Conservation (phyloP, 2,797 vertebrate species). For the Staurois parvus region DNA sequence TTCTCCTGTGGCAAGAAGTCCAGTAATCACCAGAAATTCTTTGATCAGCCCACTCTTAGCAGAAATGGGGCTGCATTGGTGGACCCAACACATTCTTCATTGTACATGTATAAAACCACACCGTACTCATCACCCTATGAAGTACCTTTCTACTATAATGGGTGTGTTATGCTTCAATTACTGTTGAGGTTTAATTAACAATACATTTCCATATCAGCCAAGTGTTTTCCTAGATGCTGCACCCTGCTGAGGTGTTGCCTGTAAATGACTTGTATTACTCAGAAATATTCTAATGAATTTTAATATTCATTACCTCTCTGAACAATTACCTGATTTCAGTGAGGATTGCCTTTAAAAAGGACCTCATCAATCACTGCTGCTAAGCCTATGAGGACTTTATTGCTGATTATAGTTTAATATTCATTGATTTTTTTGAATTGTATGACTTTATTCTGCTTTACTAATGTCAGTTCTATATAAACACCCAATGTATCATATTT, state of each 20-base stretch:
- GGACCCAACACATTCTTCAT: too few species aligned
- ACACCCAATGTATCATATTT: too few species aligned
- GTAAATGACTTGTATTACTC: not conserved
- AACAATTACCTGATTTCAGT: not conserved
- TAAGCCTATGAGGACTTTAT: too few species aligned
- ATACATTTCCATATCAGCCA: conserved; percentile 30
- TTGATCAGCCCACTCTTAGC: too few species aligned
- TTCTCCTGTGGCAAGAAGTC: too few species aligned
- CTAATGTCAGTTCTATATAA: too few species aligned
- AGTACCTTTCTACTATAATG: not conserved
- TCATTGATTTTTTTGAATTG: too few species aligned
- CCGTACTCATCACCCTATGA: not conserved
- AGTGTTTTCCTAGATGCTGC: not conserved
- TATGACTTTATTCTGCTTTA: too few species aligned
- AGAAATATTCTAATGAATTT: not conserved
- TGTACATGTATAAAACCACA: not conserved
- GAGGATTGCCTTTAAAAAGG: not conserved
- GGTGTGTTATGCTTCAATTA: not conserved
- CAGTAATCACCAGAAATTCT: too few species aligned
- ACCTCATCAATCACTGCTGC: not conserved
- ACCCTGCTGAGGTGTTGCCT: conserved; percentile 31
- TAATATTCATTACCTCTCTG: not conserved
- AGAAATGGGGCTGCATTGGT: too few species aligned
- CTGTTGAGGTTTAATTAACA: conserved; percentile 2
- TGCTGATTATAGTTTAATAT: too few species aligned